Base-by-base conservation (phyloP, 2,113 vertebrate genomes). In the Progne subis region DNA sequence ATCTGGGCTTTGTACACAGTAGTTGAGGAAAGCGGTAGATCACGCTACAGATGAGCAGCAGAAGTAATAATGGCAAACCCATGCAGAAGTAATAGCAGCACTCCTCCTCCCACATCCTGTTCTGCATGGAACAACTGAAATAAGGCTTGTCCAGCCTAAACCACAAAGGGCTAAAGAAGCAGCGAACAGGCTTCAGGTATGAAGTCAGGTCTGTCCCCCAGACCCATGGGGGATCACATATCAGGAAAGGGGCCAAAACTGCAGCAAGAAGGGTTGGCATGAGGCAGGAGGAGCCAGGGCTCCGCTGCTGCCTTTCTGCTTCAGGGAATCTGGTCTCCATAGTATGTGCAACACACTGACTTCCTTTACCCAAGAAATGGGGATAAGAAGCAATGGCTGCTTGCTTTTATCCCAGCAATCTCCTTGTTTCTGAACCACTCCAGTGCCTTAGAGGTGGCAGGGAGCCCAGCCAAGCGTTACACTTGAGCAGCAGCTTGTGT, bases 401-500 rank as follows among this genome's bases (percentile, higher is more conserved):
- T 75, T 90, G 52, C 41, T 88, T 78, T 81, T 59, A 46, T 34
- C 60, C 31, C 85, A 61, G 53, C 47, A 71, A 43, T 49, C 93
- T 29, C 10, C 44, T 70, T 53, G 79, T 60, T 88, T 71, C 88
- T 75, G 60, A 88, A 12, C 29, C 41, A 34, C 25, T 41, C 2
- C 1, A 69, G 89, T 32, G 70, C 57, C 1, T 3, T 16, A 15
- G 71, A 85, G 44, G 82, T 80, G 79, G 92, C 67, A 83, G 41
- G 81, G 70, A 94, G 82, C 82, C 84, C 79, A 95, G 95, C 60
- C 90, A 95, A 93, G 82, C 64, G 3, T 6, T 14, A 44, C 81
- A 34, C 76, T 92, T 11, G 64, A 96, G 72, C 69, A 90, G 90
- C 96, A 96, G 96, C 93, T 95, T 95, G 93, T 96, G 92, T 96